A percentile compares a stretch with the other conserved stretches of the same genome.
Conservation (phyloP, 2,113 vertebrate genomes). For the Micronycteris hirsuta region DNA sequence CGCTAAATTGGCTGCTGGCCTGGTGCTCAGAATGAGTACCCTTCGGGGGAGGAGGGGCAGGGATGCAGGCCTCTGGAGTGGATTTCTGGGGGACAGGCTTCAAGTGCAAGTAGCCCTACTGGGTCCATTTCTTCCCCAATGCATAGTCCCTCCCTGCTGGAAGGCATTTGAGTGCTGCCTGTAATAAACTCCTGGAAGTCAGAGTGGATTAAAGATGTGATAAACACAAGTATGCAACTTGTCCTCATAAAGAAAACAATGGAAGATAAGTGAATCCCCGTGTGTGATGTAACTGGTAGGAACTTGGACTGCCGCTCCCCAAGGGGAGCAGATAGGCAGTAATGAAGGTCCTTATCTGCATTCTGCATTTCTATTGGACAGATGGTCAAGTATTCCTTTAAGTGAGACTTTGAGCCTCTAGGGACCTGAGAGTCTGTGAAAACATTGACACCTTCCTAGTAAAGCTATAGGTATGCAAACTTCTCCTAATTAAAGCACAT, state of each 20-base stretch:
- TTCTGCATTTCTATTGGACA: slow-evolving; percentile 36
- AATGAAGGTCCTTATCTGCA: slow-evolving; percentile 18
- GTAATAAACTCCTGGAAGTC: slow-evolving; percentile 17
- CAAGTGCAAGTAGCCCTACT: not conserved
- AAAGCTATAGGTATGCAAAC: not conserved
- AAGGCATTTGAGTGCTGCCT: not conserved
- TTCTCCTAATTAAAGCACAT: slow-evolving; percentile 35
- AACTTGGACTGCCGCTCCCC: not conserved
- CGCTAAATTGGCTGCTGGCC: slow-evolving; percentile 62
- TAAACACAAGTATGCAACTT: slow-evolving; percentile 33
- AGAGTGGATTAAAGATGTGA: slow-evolving; percentile 38
- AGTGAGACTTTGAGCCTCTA: not conserved
- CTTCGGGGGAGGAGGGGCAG: not conserved
- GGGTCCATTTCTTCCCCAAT: not conserved
- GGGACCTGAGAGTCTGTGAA: not conserved
- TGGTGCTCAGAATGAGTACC: not conserved
- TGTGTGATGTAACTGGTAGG: not conserved
- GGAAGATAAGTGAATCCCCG: not conserved
- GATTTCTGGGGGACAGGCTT: slow-evolving; percentile 9
- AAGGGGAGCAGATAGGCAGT: not conserved
- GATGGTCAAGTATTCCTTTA: not conserved
- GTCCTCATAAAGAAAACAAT: not conserved
- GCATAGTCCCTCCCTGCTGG: not conserved
- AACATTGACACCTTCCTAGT: not conserved
- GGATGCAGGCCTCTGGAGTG: not conserved